Base-by-base conservation (phyloP, 1,140 invertebrate species). In the Plectrocnemia conspersa region DNA sequence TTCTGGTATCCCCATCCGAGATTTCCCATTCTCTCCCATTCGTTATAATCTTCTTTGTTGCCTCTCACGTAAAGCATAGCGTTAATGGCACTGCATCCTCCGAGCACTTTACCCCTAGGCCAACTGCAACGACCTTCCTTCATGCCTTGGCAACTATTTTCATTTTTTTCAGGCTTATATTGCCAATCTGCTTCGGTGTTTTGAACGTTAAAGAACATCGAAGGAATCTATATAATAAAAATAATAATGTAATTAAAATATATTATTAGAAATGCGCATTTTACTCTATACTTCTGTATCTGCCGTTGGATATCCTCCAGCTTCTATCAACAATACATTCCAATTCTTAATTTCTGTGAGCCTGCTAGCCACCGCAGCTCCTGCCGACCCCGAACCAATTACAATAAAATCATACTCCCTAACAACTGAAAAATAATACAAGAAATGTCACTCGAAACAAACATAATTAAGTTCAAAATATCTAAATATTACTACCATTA, bases 1-100 rank as follows among this genome's bases (percentile, higher is more conserved):
- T 81, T 74, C 6, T 80, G 68, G 59, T 84, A 89, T 4, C 78
- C 76, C 86, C 84, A 79, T 24, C 76, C 77, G 23, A 60, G 15
- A 52, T 79, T 80, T 5, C 78, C 79, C 24, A 66, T 42, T 0
- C 60, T 62, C 50, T 78, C 77, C 84, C 87, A 90, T 16, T 75
- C 58, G 58, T 83, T 73, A 64, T 81, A 88, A 58, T 85, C 82
- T 38, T 64, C 64, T 4, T 75, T 71, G 65, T 86, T 83, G 0
- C 88, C 88, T 49, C 84, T 73, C 0, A 88, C 70, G 64, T 90
- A 88, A 1, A 89, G 69, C 88, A 93, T 90, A 1, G 82, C 89
- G 70, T 93, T 93, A 11, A 90, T 80, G 0, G 79, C 80, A 1
- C 83, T 85, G 9, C 80, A 82, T 1, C 92, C 92, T 1, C 91